Base-by-base conservation (phyloP, 2,888 invertebrate species). In the Phortica okadai region DNA sequence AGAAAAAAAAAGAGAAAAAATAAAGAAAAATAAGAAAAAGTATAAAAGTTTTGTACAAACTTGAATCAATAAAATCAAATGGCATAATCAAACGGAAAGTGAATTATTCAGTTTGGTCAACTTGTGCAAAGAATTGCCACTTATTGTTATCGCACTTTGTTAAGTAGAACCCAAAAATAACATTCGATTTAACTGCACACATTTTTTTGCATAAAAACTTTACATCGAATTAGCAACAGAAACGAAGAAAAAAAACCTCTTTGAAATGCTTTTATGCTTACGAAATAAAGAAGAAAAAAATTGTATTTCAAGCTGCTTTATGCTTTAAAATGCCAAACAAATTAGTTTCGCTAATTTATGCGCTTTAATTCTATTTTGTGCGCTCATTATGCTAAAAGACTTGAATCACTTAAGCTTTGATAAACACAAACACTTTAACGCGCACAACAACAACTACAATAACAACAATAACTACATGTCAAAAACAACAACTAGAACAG, bases 381-480 rank as follows among this genome's bases (percentile, higher is more conserved):
- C n/a, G 70, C 41, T 72, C 33, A 72, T 72, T 72, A 72, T 69
- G 45, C 69, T 10, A 50, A 69, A 10, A 44, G 67, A 69, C 56
- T 56, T 72, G 45, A 72, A 45, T 45, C 14, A 33, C 54, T 72
- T 25, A 45, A 45, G 44, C 14, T 5, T n/a, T 8, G 1, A 14
- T n/a, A 67, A 33, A 44, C 44, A 42, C 14, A 67, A 67, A 44
- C 67, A 67, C 67, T 67, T 67, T 67, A 44, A 41, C 44, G 50
- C 50, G 50, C 50, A 16, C 59, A 59, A 21, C 62, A 72, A 25
- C 70, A 72, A 50, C 25, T 4, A 4, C 33, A 33, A 21, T 21
- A 59, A 21, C 62, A 72, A 25, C 70, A 72, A 50, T 11, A 25
- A 66, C 11, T 14, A 41, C 66, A 42, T n/a, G 11, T 4, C 59